phyloP scores from a whole-genome alignment of 2,797 vertebrate species.

The Liparis tanakae region DNA sequence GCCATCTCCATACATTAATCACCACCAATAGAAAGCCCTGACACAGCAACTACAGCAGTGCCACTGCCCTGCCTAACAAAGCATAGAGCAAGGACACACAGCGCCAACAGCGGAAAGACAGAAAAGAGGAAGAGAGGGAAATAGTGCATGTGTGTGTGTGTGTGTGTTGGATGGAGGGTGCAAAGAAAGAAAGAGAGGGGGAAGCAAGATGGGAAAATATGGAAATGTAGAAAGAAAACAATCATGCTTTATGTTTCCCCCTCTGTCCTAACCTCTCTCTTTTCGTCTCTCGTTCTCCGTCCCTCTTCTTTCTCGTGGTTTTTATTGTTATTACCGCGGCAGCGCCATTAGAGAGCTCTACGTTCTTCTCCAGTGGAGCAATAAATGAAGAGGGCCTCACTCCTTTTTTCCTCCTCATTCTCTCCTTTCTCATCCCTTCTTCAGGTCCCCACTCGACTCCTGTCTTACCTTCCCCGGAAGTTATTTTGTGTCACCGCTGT shows the following conservation, averaged over 20 bases:
- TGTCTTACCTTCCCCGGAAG: conserved; percentile 52
- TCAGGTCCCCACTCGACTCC: conserved; percentile 50
- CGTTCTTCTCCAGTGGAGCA: conserved; percentile 99
- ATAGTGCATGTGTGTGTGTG: conserved; percentile 40
- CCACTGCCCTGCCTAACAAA: conserved; percentile 95
- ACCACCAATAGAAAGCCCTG: conserved; percentile 96
- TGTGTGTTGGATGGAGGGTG: conserved; percentile 55
- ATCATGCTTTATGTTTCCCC: conserved; percentile 69
- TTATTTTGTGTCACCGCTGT: conserved; percentile 4
- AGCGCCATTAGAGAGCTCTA: conserved; percentile 97
- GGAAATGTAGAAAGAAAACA: conserved; percentile 79
- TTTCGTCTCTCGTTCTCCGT: conserved; percentile 58
- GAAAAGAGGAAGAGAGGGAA: conserved; percentile 71
- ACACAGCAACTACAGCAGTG: conserved; percentile 94
- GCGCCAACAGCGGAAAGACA: conserved; percentile 88
- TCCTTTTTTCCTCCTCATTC: conserved; percentile 74
- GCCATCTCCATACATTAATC: conserved; percentile 99
- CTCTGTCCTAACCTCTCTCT: conserved; percentile 72
- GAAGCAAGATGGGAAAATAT: conserved; percentile 72
- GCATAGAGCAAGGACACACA: conserved; percentile 99
- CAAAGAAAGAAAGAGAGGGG: conserved; percentile 81
- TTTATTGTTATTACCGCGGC: conserved; percentile 98
- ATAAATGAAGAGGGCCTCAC: conserved; percentile 97
- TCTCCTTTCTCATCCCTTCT: conserved; percentile 68
- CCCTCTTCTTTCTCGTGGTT: conserved; percentile 67